Conservation (phyloP, 2,113 vertebrate species). For the Poecile atricapillus region DNA sequence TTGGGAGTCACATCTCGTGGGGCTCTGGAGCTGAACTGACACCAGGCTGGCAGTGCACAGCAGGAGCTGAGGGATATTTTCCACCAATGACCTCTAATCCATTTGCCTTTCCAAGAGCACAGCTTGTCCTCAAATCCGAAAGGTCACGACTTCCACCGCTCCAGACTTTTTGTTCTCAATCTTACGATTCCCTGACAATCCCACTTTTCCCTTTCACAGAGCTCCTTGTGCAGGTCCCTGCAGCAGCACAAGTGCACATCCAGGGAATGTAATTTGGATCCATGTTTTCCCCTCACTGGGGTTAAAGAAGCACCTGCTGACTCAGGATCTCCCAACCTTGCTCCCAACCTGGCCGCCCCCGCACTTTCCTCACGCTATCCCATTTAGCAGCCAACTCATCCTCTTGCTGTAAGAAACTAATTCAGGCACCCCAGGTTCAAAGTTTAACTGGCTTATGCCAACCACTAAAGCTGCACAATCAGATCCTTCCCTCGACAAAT, state of each 20-base stretch:
- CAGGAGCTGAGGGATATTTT: neutral
- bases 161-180: neutral
- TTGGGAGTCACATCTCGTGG: neutral
- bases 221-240: neutral
- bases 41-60: neutral
- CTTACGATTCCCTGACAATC: neutral
- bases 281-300: neutral
- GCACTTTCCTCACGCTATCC: neutral
- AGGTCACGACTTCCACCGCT: neutral
- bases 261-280: neutral
- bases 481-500: neutral
- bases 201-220: neutral
- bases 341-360: neutral
- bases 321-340: neutral
- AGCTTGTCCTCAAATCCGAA: neutral
- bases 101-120: neutral
- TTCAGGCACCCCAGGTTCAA: constrained; percentile 13
- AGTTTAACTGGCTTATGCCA: constrained; percentile 24
- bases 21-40: neutral
- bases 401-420: neutral
- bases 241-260: neutral
- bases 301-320: neutral
- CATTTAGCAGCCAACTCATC: constrained; percentile 32
- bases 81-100: neutral
- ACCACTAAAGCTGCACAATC: neutral